Percentiles rank a stretch among this genome's conserved stretches.
Conservation (phyloP, 2,797 vertebrate species). For the Halcyon chelicuti region DNA sequence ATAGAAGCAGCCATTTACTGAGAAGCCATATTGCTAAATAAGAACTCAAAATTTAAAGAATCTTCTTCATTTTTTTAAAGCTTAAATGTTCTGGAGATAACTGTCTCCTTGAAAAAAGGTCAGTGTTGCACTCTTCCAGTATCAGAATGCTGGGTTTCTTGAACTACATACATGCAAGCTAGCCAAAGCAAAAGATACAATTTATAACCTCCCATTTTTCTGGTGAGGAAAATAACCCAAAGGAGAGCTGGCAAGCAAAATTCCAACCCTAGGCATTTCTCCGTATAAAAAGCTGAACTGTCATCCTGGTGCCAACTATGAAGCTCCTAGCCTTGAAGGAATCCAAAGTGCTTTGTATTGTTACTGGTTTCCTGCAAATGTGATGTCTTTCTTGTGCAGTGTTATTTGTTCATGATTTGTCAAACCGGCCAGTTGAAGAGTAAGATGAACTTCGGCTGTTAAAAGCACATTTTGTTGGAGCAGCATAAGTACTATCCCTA, state of each 20-base stretch:
- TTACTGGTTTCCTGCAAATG: background rate
- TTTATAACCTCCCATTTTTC: background rate
- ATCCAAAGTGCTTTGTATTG: background rate
- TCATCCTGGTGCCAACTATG: background rate
- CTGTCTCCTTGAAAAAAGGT: rapidly evolving
- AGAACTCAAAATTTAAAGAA: background rate
- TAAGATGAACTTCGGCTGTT: background rate
- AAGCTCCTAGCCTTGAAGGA: background rate
- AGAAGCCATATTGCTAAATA: background rate
- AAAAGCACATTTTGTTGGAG: background rate
- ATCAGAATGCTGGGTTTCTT: background rate
- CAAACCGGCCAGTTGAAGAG: background rate
- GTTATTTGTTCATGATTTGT: background rate
- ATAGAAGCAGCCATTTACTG: background rate
- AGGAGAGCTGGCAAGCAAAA: background rate
- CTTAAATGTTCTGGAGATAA: background rate
- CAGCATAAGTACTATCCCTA: background rate
- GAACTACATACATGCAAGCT: rapidly evolving
- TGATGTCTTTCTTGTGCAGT: background rate
- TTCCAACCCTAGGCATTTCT: background rate
- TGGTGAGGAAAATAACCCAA: background rate
- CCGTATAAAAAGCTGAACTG: background rate
- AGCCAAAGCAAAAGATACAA: background rate
- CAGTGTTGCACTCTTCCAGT: background rate
- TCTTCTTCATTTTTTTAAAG: background rate